phyloP scores from a whole-genome alignment of 2,888 invertebrate genomes.

The Calameuta idolon region DNA sequence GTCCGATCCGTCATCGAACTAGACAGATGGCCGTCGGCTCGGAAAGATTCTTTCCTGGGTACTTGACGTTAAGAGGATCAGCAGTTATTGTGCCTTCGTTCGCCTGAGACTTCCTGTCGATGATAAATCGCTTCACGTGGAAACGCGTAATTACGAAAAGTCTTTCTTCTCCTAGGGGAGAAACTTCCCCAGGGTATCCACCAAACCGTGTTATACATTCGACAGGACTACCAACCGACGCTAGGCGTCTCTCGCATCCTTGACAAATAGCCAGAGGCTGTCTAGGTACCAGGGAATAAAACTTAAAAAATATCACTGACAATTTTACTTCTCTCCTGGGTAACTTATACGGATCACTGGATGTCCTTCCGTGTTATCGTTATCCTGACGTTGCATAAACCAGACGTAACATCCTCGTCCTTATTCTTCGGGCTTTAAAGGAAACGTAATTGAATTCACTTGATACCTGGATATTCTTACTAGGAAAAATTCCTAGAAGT shows the following conservation, averaged over 20 bases:
- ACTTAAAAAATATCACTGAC: background rate
- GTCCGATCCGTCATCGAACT: background rate
- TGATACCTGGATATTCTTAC: background rate
- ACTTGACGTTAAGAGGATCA: background rate
- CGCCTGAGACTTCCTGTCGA: background rate
- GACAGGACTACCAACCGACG: background rate
- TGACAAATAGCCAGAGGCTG: background rate
- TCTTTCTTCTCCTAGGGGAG: background rate
- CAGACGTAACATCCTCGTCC: background rate
- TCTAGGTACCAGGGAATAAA: background rate
- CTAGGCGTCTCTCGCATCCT: background rate
- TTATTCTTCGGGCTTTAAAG: background rate
- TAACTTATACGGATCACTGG: background rate
- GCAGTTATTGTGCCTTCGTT: background rate
- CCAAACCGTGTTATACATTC: background rate
- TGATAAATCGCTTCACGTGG: background rate
- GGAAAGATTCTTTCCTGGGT: background rate
- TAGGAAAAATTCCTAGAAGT: background rate
- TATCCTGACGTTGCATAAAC: background rate
- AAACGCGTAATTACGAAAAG: background rate
- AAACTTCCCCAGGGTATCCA: background rate
- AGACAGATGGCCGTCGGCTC: background rate
- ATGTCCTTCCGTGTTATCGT: background rate
- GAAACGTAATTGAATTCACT: background rate
- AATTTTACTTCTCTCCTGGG: background rate